phyloP scores from a whole-genome alignment of 2,888 invertebrate species.

The Linyphia triangularis region DNA sequence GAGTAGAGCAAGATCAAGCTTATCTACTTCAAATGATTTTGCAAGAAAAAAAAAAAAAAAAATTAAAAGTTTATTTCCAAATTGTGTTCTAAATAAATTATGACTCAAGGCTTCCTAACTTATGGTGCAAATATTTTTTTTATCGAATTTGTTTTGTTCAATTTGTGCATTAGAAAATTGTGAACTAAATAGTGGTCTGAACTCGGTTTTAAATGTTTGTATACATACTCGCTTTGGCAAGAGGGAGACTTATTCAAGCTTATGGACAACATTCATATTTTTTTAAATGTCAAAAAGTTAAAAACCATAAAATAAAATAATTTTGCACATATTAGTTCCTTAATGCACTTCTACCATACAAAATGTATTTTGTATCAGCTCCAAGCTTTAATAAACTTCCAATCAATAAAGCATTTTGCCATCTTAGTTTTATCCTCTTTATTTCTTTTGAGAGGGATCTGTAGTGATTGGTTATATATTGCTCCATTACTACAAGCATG shows the following conservation, averaged over 20 bases:
- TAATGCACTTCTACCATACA: conserved; percentile 11
- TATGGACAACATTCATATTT: background rate
- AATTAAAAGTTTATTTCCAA: no score
- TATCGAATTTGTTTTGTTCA: no score
- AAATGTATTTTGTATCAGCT: conserved; percentile 31
- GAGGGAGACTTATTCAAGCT: background rate
- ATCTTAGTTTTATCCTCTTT: conserved; percentile 37
- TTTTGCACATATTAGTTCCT: background rate
- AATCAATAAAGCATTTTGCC: conserved; percentile 27
- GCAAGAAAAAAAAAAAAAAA: no score
- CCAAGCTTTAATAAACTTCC: conserved; percentile 22
- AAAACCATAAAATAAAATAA: background rate
- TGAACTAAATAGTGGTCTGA: no score
- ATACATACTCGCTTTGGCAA: no score
- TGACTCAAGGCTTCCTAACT: no score
- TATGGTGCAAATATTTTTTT: no score
- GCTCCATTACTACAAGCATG: conserved; percentile 31
- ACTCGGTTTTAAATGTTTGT: no score
- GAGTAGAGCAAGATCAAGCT: no score
- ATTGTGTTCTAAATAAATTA: no score
- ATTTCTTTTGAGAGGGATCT: conserved; percentile 46
- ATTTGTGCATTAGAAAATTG: no score
- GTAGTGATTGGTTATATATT: conserved; percentile 45
- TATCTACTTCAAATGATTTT: no score
- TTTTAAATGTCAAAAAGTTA: background rate